A percentile compares a stretch with the other conserved stretches of the same genome.
phyloP scores from a whole-genome alignment of 2,797 vertebrate species.

The Eulemur coronatus region DNA sequence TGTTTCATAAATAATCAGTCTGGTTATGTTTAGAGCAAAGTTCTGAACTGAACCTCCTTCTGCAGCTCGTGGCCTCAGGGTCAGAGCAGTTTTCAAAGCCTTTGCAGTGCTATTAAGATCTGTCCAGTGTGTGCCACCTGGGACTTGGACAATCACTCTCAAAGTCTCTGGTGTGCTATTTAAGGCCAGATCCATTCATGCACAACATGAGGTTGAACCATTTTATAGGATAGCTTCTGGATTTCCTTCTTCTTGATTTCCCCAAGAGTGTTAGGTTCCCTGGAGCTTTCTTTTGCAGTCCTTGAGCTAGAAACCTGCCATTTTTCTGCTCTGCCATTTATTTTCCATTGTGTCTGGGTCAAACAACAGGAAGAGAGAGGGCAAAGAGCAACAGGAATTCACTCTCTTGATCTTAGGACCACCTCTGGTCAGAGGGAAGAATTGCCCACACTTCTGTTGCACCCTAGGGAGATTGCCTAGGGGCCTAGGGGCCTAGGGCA shows the following conservation, averaged over 20 bases:
- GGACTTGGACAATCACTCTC: neutral
- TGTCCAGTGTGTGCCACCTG: rapidly evolving
- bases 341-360: neutral
- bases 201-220: rapidly evolving
- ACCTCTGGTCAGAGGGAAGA: too few relatives aligned
- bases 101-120: rapidly evolving
- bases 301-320: too few relatives aligned
- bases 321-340: too few relatives aligned
- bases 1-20: neutral
- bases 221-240: rapidly evolving
- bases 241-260: rapidly evolving
- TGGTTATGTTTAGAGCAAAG: neutral
- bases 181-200: rapidly evolving
- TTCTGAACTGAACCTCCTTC: neutral
- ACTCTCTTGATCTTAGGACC: rapidly evolving
- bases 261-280: too few relatives aligned
- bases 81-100: too few relatives aligned
- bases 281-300: neutral
- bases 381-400: too few relatives aligned
- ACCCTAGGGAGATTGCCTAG: too few relatives aligned
- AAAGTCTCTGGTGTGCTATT: rapidly evolving
- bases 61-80: rapidly evolving
- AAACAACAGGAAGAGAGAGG: neutral
- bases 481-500: neutral
- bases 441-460: rapidly evolving